Evolutionary conservation across 2,888 invertebrate species (phyloP).

Genomic region (Itoplectis maculator): DNA sequence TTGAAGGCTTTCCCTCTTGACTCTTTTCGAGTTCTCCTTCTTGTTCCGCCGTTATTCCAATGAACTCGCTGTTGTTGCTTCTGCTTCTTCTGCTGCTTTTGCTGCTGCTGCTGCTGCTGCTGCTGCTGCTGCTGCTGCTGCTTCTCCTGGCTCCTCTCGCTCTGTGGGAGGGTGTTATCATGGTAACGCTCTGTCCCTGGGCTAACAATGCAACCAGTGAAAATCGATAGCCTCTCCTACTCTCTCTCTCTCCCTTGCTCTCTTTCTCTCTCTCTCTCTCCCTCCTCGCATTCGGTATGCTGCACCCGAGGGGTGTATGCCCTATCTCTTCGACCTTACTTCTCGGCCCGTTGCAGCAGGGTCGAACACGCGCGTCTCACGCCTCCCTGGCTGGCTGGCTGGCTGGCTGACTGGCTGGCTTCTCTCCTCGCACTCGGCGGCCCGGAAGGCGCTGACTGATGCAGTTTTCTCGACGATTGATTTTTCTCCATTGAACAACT

Average conservation of each 20-base stretch:
- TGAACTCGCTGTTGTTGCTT: slow-evolving; percentile 18
- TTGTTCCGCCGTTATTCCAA: slow-evolving; percentile 34
- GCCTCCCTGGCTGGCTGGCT: background rate
- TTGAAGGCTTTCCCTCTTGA: slow-evolving; percentile 23
- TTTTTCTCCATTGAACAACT: background rate
- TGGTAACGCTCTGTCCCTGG: slow-evolving; percentile 79
- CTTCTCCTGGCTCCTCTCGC: slow-evolving; percentile 33
- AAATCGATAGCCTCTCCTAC: slow-evolving; percentile 78
- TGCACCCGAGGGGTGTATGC: slow-evolving; percentile 73
- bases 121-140: slow-evolving; percentile 38
- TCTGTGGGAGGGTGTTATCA: slow-evolving; percentile 80
- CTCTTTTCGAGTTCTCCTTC: slow-evolving; percentile 13
- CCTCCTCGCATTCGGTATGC: slow-evolving; percentile 77
- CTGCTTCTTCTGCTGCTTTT: slow-evolving; percentile 21
- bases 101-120: slow-evolving; percentile 28
- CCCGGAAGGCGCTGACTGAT: slow-evolving; percentile 8
- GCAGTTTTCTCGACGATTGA: slow-evolving; percentile 41
- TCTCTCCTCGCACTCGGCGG: slow-evolving; percentile 3
- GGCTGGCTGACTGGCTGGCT: no score
- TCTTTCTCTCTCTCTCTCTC: slow-evolving; percentile 69
- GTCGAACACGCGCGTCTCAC: slow-evolving; percentile 14
- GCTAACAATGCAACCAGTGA: slow-evolving; percentile 79
- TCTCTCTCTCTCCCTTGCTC: slow-evolving; percentile 71
- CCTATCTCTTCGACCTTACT: slow-evolving; percentile 72
- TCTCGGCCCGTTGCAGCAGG: slow-evolving; percentile 51